Conservation (phyloP, 2,888 invertebrate genomes). For the Drosophila birchii region DNA sequence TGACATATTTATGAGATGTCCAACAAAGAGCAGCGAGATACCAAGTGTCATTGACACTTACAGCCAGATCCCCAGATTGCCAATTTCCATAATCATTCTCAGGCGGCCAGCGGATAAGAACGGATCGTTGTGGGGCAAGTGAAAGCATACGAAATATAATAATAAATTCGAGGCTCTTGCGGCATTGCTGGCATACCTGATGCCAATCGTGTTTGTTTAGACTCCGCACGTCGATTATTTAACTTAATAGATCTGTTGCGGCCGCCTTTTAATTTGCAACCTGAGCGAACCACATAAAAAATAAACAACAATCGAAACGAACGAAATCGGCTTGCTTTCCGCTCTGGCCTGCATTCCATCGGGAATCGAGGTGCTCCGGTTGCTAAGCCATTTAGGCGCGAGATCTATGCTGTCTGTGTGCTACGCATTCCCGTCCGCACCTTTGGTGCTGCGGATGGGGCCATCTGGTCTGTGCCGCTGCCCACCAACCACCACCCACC, state of each 20-base stretch:
- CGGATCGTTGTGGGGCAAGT: slow-evolving; percentile 11
- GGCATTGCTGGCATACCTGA: slow-evolving; percentile 55
- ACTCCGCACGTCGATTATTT: slow-evolving; percentile 54
- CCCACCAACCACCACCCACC: slow-evolving; percentile 40
- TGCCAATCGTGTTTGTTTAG: slow-evolving; percentile 57
- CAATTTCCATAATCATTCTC: slow-evolving; percentile 9
- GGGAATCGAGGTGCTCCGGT: slow-evolving; percentile 15
- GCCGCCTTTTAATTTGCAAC: slow-evolving; percentile 65
- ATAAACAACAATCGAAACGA: slow-evolving; percentile 60
- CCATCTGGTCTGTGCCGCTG: slow-evolving; percentile 59
- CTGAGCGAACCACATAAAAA: slow-evolving; percentile 67
- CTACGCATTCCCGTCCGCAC: slow-evolving; percentile 29
- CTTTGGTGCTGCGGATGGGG: slow-evolving; percentile 38
- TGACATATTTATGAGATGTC: slow-evolving; percentile 36
- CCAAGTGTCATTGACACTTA: slow-evolving; percentile 51
- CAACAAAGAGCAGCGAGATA: slow-evolving; percentile 11
- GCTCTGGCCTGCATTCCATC: slow-evolving; percentile 29
- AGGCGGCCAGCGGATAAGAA: slow-evolving; percentile 7
- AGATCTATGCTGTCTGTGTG: slow-evolving; percentile 14
- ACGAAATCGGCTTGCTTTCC: slow-evolving; percentile 35
- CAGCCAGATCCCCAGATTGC: background rate
- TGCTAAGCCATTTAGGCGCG: slow-evolving; percentile 31
- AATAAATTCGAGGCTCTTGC: slow-evolving; percentile 16
- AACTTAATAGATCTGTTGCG: slow-evolving; percentile 34
- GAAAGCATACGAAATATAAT: slow-evolving; percentile 7